A percentile compares a stretch with the other conserved stretches of the same genome.
Conservation (phyloP, 2,113 vertebrate species). For the Thunnus maccoyii region DNA sequence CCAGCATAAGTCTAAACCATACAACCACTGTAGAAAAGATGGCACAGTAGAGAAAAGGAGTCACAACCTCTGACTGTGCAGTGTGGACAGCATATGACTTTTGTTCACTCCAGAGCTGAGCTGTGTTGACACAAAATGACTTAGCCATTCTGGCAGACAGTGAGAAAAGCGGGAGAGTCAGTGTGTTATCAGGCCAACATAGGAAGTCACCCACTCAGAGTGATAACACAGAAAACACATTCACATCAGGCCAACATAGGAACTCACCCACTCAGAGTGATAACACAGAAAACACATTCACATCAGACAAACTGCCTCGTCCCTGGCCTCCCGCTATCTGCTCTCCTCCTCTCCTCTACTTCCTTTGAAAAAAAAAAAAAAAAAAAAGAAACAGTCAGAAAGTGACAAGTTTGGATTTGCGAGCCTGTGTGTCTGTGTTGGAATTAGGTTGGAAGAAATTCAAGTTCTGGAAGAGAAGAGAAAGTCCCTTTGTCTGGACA, state of each 20-base stretch:
- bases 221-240: slow-evolving; percentile 70
- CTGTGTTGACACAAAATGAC: slow-evolving; percentile 61
- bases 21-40: slow-evolving; percentile 13
- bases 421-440: slow-evolving; percentile 22
- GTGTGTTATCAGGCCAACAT: slow-evolving; percentile 59
- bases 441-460: slow-evolving; percentile 59
- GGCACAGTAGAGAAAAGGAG: slow-evolving; percentile 26
- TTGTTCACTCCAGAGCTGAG: slow-evolving; percentile 29
- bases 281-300: slow-evolving; percentile 70
- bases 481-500: slow-evolving; percentile 44
- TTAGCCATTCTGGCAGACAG: slow-evolving; percentile 34
- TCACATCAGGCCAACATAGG: slow-evolving; percentile 62
- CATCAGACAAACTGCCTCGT: slow-evolving; percentile 64
- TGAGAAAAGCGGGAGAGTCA: slow-evolving; percentile 35
- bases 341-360: slow-evolving; percentile 28
- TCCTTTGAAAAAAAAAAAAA: slow-evolving; percentile 45
- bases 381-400: slow-evolving; percentile 35
- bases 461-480: slow-evolving; percentile 49
- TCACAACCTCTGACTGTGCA: slow-evolving; percentile 40
- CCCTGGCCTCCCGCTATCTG: slow-evolving; percentile 61
- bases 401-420: slow-evolving; percentile 59
- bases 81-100: slow-evolving; percentile 28
- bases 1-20: slow-evolving; percentile 16
- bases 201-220: slow-evolving; percentile 56
- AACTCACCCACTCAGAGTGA: slow-evolving; percentile 57